Evolutionary conservation across 2,113 vertebrate genomes (phyloP).

Genomic region (Misgurnus mizolepis): DNA sequence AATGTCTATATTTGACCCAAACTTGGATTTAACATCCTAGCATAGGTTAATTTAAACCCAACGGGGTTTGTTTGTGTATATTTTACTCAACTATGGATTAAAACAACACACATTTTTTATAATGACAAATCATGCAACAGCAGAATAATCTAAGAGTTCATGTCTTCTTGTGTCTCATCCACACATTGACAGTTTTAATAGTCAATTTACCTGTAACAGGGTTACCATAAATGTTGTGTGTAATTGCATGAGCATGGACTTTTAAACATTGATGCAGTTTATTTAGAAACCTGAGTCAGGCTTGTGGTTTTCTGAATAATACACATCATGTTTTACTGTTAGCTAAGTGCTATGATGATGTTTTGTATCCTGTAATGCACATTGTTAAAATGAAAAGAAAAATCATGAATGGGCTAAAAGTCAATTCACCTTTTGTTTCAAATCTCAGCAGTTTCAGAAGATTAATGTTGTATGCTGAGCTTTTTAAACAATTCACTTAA

Average conservation of each 20-base stretch:
- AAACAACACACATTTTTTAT: too few species aligned
- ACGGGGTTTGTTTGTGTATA: too few species aligned
- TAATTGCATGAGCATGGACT: not conserved
- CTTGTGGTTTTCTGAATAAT: slow-evolving; percentile 18
- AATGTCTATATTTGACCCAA: too few species aligned
- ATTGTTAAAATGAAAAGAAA: not conserved
- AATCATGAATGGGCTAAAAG: not conserved
- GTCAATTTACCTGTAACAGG: slow-evolving; percentile 58
- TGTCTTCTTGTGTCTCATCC: not conserved
- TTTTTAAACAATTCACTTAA: slow-evolving; percentile 1
- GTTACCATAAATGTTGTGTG: not conserved
- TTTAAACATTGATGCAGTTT: not conserved
- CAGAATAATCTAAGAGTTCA: too few species aligned
- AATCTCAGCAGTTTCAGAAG: not conserved
- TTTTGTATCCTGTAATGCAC: not conserved
- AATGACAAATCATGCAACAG: too few species aligned
- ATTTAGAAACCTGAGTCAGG: slow-evolving; percentile 25
- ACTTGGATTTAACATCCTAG: too few species aligned
- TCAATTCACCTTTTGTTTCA: not conserved
- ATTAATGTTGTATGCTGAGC: slow-evolving; percentile 15
- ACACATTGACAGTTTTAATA: not conserved
- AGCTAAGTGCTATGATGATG: not conserved
- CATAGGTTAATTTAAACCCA: too few species aligned
- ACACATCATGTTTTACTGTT: too few species aligned
- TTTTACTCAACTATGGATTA: too few species aligned